Percentiles rank a stretch among this genome's conserved stretches.
phyloP scores from a whole-genome alignment of 2,888 invertebrate species.

The Apamea crenata region DNA sequence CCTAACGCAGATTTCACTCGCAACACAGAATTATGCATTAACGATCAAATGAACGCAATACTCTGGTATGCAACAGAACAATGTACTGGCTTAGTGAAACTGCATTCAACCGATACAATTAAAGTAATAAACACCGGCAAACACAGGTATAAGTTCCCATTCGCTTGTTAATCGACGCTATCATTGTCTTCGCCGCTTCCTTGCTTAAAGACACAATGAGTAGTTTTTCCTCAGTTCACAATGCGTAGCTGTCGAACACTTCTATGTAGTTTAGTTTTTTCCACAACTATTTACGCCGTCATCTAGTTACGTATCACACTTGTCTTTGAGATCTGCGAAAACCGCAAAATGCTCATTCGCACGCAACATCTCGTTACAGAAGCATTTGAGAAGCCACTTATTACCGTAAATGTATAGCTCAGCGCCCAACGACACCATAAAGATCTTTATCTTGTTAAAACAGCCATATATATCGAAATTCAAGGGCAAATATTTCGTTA shows the following conservation, averaged over 20 bases:
- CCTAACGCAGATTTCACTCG: conserved; percentile 83
- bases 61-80: conserved; percentile 83
- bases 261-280: conserved; percentile 76
- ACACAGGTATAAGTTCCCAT: conserved; percentile 85
- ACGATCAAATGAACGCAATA: conserved; percentile 80
- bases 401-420: conserved; percentile 70
- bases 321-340: conserved; percentile 79
- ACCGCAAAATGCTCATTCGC: conserved; percentile 83
- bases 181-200: conserved; percentile 87
- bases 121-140: conserved; percentile 84
- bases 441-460: conserved; percentile 70
- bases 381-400: conserved; percentile 73
- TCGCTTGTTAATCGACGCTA: conserved; percentile 84
- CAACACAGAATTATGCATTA: conserved; percentile 85
- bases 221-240: conserved; percentile 82
- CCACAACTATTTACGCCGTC: conserved; percentile 65
- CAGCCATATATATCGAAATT: conserved; percentile 69
- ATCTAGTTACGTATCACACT: conserved; percentile 72
- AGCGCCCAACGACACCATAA: conserved; percentile 66
- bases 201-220: conserved; percentile 84
- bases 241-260: conserved; percentile 82
- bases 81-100: conserved; percentile 84
- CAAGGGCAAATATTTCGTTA: conserved; percentile 72
- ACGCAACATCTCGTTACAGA: conserved; percentile 78
- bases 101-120: conserved; percentile 87